These are phyloP conservation scores for Melanostoma mellinum DNA, from an alignment of 2,888 invertebrate species.

Conservation along the genomic window DNA sequence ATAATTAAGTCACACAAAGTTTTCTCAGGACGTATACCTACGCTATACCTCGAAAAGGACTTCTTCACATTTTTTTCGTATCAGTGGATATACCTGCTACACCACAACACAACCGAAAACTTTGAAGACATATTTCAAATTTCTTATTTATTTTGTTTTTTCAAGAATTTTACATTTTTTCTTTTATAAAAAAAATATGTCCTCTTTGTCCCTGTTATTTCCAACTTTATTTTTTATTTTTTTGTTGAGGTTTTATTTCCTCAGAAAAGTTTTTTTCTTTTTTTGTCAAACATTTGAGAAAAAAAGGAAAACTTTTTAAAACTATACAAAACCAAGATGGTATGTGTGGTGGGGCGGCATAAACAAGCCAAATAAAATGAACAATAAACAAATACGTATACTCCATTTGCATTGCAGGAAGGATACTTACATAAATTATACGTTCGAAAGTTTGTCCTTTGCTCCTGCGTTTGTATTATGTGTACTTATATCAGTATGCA, in stretches of 20 bases:
- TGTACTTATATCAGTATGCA: background rate
- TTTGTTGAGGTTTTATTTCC: background rate
- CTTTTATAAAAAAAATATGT: conserved; percentile 1
- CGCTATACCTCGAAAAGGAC: conserved; percentile 3
- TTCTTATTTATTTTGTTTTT: conserved; percentile 7
- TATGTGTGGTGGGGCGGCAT: conserved; percentile 16
- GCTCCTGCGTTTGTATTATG: background rate
- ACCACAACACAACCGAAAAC: conserved; percentile 8
- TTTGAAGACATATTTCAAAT: conserved; percentile 46
- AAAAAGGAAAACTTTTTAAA: conserved; percentile 19
- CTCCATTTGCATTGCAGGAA: conserved; percentile 58
- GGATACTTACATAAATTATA: conserved; percentile 63
- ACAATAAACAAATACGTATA: conserved; percentile 60
- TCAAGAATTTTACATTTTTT: conserved; percentile 27
- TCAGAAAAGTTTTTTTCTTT: conserved; percentile 11
- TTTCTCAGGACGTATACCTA: conserved; percentile 24
- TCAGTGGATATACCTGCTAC: background rate
- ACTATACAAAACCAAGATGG: conserved; percentile 30
- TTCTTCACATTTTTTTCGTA: conserved; percentile 12
- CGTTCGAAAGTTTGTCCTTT: conserved; percentile 65
- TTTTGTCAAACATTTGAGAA: conserved; percentile 16
- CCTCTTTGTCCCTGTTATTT: conserved; percentile 39
- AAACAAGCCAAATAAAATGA: conserved; percentile 51
- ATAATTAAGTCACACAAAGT: conserved; percentile 65
- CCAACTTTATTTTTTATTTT: conserved; percentile 48